phyloP scores from a whole-genome alignment of 64 coral and sea anemone species.

The Platygyra sinensis region DNA sequence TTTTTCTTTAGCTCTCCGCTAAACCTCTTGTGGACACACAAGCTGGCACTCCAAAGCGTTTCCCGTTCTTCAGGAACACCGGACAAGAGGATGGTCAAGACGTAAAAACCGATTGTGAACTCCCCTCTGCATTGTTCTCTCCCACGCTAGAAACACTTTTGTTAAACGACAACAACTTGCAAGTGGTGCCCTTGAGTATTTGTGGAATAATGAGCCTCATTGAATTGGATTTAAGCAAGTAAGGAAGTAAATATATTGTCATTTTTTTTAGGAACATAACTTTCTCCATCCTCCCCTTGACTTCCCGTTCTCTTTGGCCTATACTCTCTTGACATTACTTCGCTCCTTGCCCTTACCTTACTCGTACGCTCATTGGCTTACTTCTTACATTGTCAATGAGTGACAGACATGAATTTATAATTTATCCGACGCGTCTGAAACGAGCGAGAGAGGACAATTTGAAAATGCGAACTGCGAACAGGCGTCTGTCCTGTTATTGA shows the following conservation, averaged over 20 bases:
- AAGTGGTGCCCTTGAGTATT: slow-evolving; percentile 68
- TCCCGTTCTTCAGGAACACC: slow-evolving; percentile 58
- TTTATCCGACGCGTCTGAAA: too few relatives aligned
- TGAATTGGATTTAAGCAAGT: slow-evolving; percentile 93
- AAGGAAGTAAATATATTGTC: slow-evolving; percentile 19
- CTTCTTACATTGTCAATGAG: too few relatives aligned
- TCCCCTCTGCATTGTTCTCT: slow-evolving; percentile 68
- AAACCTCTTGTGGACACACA: slow-evolving; percentile 55
- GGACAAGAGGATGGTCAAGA: slow-evolving; percentile 67
- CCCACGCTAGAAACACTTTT: slow-evolving; percentile 83
- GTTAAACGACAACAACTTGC: slow-evolving; percentile 82
- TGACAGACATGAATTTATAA: too few relatives aligned
- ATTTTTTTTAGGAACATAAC: too few relatives aligned
- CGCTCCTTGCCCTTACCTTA: too few relatives aligned
- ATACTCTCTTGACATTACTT: too few relatives aligned
- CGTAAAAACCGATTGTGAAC: slow-evolving; percentile 73
- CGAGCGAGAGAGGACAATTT: too few relatives aligned
- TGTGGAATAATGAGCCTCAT: slow-evolving; percentile 73
- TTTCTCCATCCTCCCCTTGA: too few relatives aligned
- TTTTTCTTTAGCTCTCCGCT: slow-evolving; percentile 49
- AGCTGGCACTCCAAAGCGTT: slow-evolving; percentile 34
- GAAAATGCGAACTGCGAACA: too few relatives aligned
- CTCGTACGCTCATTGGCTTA: too few relatives aligned
- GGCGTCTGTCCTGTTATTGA: too few relatives aligned
- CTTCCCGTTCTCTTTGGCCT: too few relatives aligned